Conservation (phyloP, 2,113 vertebrate species). For the Erythrocercus mccallii region DNA sequence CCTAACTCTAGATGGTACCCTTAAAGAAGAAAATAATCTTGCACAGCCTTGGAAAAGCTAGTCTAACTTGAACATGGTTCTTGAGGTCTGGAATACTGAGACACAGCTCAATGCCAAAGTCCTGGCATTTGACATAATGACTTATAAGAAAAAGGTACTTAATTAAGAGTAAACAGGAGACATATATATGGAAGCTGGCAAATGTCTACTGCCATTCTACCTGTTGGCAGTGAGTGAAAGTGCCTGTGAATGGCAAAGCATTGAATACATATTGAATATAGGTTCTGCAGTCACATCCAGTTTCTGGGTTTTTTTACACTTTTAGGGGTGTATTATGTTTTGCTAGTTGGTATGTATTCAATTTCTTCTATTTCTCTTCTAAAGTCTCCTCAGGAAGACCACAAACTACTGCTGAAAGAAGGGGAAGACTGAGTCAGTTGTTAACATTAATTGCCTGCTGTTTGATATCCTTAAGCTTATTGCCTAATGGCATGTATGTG, state of each 20-base stretch:
- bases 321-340: neutral
- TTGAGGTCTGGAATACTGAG: neutral
- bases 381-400: neutral
- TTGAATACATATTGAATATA: neutral
- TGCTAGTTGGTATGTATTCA: neutral
- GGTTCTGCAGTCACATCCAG: neutral
- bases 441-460: neutral
- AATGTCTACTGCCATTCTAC: neutral
- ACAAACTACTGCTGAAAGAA: conserved; percentile 3
- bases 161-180: neutral
- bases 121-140: neutral
- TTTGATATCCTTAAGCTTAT: neutral
- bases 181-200: neutral
- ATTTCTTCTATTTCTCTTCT: neutral
- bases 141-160: neutral
- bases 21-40: neutral
- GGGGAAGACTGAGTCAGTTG: neutral
- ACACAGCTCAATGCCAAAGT: neutral
- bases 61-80: neutral
- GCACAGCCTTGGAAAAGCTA: neutral
- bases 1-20: neutral
- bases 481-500: neutral
- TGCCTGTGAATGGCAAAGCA: neutral
- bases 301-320: neutral
- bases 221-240: neutral